These are phyloP conservation scores for Lamellibrachia satsuma DNA, from an alignment of 2,888 invertebrate species.

Conservation along the genomic window DNA sequence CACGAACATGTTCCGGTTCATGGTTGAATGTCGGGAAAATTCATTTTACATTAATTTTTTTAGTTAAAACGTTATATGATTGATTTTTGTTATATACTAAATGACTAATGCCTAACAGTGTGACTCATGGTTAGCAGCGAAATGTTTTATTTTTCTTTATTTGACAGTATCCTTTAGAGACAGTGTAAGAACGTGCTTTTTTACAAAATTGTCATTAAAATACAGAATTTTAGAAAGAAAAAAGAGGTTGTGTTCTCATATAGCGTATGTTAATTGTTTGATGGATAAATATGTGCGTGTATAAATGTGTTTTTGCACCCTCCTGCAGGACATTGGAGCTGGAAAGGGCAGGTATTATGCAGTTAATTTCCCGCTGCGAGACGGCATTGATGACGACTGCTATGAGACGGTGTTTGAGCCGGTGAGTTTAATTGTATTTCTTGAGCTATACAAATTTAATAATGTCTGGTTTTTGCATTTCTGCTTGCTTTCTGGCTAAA, in stretches of 20 bases:
- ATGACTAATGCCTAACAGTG: not conserved
- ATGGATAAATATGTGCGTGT: constrained; percentile 1
- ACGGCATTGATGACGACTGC: constrained; percentile 98
- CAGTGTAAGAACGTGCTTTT: not conserved
- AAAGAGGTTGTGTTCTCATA: too few relatives aligned
- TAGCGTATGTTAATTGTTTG: constrained; percentile 49
- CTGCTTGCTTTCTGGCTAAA: not conserved
- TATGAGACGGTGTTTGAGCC: constrained; percentile 59
- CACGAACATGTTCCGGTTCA: too few relatives aligned
- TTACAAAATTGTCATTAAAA: not conserved
- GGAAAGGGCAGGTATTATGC: constrained; percentile 92
- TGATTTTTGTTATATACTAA: not conserved
- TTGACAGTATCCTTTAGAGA: not conserved
- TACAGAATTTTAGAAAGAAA: not conserved
- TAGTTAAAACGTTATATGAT: not conserved
- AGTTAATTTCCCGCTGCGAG: constrained; percentile 95
- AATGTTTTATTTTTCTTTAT: not conserved
- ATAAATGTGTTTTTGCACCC: not conserved
- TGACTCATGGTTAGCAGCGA: not conserved
- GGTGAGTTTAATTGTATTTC: constrained; percentile 59
- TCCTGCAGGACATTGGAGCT: not conserved
- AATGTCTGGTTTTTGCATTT: not conserved
- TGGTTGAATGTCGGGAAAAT: not conserved
- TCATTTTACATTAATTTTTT: not conserved
- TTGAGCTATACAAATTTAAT: not conserved